Conservation (phyloP, 2,113 vertebrate species). For the Nansenia antarctica region DNA sequence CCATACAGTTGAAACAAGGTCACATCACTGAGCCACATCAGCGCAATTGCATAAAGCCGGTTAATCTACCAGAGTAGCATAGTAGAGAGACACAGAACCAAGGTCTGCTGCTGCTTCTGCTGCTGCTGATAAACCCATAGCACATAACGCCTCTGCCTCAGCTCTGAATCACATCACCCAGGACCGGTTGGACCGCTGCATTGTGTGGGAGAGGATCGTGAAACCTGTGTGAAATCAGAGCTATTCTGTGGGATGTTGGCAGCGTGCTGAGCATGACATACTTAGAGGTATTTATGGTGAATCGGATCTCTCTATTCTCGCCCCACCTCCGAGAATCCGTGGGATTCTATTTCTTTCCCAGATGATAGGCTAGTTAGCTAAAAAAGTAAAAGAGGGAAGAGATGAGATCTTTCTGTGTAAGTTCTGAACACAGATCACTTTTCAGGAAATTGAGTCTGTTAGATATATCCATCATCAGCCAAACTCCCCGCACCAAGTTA, state of each 20-base stretch:
- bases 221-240: slow-evolving; percentile 43
- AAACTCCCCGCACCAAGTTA: slow-evolving; percentile 38
- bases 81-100: slow-evolving; percentile 12
- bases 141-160: slow-evolving; percentile 46
- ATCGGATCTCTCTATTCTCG: slow-evolving; percentile 48
- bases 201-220: slow-evolving; percentile 34
- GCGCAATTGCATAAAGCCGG: too few species aligned
- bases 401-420: too few species aligned
- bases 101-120: too few species aligned
- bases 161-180: slow-evolving; percentile 48
- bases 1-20: too few species aligned
- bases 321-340: slow-evolving; percentile 41
- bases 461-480: slow-evolving; percentile 46
- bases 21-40: too few species aligned
- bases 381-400: slow-evolving; percentile 40
- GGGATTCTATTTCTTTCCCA: slow-evolving; percentile 56
- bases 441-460: too few species aligned
- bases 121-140: slow-evolving; percentile 26
- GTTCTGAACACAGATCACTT: too few species aligned
- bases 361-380: slow-evolving; percentile 57
- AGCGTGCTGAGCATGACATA: slow-evolving; percentile 33
- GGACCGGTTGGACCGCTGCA: slow-evolving; percentile 40
- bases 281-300: slow-evolving; percentile 39
- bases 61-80: too few species aligned
- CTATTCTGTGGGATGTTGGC: slow-evolving; percentile 36